Conservation (phyloP, 2,797 vertebrate species). For the Peromyscus melanophrys region DNA sequence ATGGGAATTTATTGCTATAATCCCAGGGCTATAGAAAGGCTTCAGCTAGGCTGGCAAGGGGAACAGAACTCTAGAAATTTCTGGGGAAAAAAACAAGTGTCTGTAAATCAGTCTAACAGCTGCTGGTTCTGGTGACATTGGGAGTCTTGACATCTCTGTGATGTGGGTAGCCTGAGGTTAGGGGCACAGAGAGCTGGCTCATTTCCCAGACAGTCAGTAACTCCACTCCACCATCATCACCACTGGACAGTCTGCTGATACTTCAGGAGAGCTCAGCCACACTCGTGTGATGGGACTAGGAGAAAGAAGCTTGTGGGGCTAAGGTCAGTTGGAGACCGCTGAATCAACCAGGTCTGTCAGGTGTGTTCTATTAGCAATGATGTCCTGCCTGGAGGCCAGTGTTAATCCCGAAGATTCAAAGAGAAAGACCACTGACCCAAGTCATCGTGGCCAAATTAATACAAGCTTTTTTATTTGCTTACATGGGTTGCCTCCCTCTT, state of each 20-base stretch:
- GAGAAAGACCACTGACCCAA: neutral
- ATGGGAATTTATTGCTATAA: conserved; percentile 71
- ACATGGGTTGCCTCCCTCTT: neutral
- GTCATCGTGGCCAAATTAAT: neutral
- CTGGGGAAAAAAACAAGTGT: conserved; percentile 10
- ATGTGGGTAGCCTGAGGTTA: neutral
- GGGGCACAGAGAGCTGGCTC: neutral
- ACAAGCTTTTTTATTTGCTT: neutral
- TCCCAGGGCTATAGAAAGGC: conserved; percentile 55
- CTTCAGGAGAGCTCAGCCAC: neutral
- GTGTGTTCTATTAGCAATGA: neutral
- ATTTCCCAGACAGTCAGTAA: conserved; percentile 16
- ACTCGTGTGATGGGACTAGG: neutral
- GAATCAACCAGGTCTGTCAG: neutral
- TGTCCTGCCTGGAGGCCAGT: neutral
- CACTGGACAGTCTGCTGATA: neutral
- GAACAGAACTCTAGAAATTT: conserved; percentile 52
- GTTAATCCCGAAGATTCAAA: neutral
- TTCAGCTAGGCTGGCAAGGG: conserved; percentile 12
- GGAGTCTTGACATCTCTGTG: neutral
- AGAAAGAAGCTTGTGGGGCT: neutral
- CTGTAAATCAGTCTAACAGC: conserved; percentile 7
- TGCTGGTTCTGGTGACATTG: neutral
- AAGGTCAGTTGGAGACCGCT: neutral
- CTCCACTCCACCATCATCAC: neutral